A percentile compares a stretch with the other conserved stretches of the same genome.
Conservation (phyloP, 1,140 invertebrate genomes). For the Heliconius hermathena region DNA sequence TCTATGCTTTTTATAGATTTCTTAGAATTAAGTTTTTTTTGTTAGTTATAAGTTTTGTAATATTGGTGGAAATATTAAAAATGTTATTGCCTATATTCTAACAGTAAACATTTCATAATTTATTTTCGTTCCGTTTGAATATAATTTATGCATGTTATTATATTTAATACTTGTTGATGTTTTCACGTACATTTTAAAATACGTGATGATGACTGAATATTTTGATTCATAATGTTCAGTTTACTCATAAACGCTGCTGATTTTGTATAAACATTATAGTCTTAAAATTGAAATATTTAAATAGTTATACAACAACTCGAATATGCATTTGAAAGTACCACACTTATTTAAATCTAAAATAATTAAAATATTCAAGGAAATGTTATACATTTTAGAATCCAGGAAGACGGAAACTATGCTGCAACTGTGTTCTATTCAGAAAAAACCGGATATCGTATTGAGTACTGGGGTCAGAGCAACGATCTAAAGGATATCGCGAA, state of each 20-base stretch:
- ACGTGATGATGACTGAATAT: conserved; percentile 20
- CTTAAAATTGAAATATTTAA: not conserved
- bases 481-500: conserved; percentile 83
- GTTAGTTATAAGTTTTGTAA: not conserved
- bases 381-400: conserved; percentile 77
- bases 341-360: not conserved
- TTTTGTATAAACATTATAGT: not conserved
- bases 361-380: too few relatives aligned
- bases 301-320: not conserved
- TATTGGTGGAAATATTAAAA: not conserved
- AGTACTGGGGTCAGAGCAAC: conserved; percentile 90
- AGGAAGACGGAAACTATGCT: conserved; percentile 87
- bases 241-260: conserved; percentile 8
- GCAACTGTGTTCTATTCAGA: conserved; percentile 87
- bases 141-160: not conserved
- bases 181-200: conserved; percentile 20
- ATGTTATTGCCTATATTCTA: not conserved
- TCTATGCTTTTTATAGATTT: not conserved
- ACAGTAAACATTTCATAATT: not conserved
- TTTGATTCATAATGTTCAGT: conserved; percentile 18
- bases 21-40: not conserved
- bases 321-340: not conserved
- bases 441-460: conserved; percentile 85
- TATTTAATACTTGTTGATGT: not conserved
- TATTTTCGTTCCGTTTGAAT: conserved; percentile 5